Conservation (phyloP, 2,797 vertebrate genomes). For the Allobates femoralis region DNA sequence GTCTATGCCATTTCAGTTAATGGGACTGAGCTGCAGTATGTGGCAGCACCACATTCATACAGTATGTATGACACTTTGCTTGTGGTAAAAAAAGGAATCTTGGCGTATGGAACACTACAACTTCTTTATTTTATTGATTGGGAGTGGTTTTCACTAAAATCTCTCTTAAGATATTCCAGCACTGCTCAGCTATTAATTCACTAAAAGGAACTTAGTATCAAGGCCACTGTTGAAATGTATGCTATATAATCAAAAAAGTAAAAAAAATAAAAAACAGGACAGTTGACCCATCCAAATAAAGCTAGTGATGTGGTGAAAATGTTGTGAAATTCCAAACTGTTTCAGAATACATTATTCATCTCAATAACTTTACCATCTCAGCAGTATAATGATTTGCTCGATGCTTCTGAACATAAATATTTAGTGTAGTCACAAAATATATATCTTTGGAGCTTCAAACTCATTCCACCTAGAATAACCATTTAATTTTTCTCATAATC, state of each 20-base stretch:
- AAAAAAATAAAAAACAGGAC: slow-evolving; percentile 6
- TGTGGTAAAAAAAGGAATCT: no score
- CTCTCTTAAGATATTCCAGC: not conserved
- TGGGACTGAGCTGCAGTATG: no score
- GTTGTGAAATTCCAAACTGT: slow-evolving; percentile 48
- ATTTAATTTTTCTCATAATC: slow-evolving; percentile 41
- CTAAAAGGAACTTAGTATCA: not conserved
- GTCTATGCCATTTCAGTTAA: no score
- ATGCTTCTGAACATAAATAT: slow-evolving; percentile 56
- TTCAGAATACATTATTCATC: slow-evolving; percentile 55
- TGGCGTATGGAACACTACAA: no score
- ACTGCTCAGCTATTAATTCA: not conserved
- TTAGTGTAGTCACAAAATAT: slow-evolving; percentile 50
- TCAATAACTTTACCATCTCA: slow-evolving; percentile 51
- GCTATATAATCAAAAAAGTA: not conserved
- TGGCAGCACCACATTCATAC: no score
- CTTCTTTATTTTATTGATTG: no score
- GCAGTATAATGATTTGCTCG: slow-evolving; percentile 45
- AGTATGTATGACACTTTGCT: no score
- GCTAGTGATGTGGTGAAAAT: slow-evolving; percentile 32
- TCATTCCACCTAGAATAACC: slow-evolving; percentile 27
- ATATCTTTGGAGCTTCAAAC: slow-evolving; percentile 38
- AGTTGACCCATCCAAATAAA: slow-evolving; percentile 1
- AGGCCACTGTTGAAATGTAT: not conserved
- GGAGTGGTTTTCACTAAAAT: not conserved